Evolutionary conservation across 2,888 invertebrate genomes (phyloP), one percentile per base, ranked within the genome.

Genomic region (Drepana falcataria): DNA sequence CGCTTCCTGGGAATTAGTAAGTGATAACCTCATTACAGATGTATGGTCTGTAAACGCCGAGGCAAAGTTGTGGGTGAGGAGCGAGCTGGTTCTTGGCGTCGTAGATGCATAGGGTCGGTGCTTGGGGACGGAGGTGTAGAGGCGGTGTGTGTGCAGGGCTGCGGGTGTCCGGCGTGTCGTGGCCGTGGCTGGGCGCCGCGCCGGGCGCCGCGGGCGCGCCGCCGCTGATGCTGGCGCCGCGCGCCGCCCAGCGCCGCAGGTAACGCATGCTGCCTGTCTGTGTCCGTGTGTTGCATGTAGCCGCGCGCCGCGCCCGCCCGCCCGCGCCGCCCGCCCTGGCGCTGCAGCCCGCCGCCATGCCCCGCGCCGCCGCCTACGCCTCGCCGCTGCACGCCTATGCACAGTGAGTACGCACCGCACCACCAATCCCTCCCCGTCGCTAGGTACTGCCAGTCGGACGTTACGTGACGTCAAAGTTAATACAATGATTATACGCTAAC

Each of bases 371-470:
- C 69, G 94, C 95, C 81, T 93, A 92, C 79, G 94, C 95, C 76
- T 93, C 94, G 83, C 95, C 95, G 83, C 92, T 96, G 89, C 96
- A 96, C 93, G 96, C 97, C 81, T 97, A 96, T 92, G 95, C 97
- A 87, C 96, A 95, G 96, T 96, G 94, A 96, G 96, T 96, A 94
- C 84, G 63, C 55, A 68, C 57, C 64, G 57, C 68, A 47, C 57
- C 55, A 35, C 64, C 59, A 53, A 55, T 55, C 59, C 48, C 49
- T 3, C 56, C 57, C 55, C 66, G 35, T 59, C 49, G 4, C 44
- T 51, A 35, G 56, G 48, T 57, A 48, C 53, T 49, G 33, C 49
- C 49, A 53, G 35, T 55, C 40, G 34, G 48, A 35, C 40, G 2
- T 35, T 53, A 9, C 48, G 41, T 34, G 9, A 9, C 35, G 21